Percentiles rank a stretch among this genome's conserved stretches.
These are phyloP conservation scores for Parnassius glacialis DNA, from an alignment of 2,888 invertebrate species.

Conservation along the genomic window DNA sequence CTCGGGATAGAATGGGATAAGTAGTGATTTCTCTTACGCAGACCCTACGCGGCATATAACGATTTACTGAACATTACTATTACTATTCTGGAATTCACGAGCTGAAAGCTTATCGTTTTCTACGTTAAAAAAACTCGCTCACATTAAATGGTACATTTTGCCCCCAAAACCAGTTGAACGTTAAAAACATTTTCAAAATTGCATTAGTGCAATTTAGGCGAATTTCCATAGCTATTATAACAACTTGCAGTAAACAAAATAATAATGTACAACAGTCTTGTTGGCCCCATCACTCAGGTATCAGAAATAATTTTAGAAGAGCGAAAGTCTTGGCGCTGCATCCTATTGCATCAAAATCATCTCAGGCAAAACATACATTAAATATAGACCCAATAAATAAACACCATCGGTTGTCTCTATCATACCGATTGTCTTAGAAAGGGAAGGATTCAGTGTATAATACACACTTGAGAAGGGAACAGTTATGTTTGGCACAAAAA, in stretches of 20 bases:
- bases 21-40: no score
- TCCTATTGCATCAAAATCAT: conserved; percentile 43
- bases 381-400: neutral
- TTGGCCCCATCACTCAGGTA: conserved; percentile 1
- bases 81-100: no score
- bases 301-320: conserved; percentile 1
- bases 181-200: neutral
- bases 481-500: conserved; percentile 27
- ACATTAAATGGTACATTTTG: no score
- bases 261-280: no score
- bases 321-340: conserved; percentile 31
- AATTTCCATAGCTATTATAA: neutral
- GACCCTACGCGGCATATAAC: no score
- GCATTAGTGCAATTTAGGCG: neutral
- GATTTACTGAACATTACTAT: no score
- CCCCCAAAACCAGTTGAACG: no score
- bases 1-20: no score
- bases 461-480: neutral
- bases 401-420: conserved; percentile 2
- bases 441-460: neutral
- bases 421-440: neutral
- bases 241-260: no score
- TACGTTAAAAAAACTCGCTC: no score
- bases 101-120: no score
- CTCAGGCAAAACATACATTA: conserved; percentile 35